These are phyloP conservation scores for Chlorodrepanis virens DNA, from an alignment of 2,113 vertebrate species.

Conservation along the genomic window DNA sequence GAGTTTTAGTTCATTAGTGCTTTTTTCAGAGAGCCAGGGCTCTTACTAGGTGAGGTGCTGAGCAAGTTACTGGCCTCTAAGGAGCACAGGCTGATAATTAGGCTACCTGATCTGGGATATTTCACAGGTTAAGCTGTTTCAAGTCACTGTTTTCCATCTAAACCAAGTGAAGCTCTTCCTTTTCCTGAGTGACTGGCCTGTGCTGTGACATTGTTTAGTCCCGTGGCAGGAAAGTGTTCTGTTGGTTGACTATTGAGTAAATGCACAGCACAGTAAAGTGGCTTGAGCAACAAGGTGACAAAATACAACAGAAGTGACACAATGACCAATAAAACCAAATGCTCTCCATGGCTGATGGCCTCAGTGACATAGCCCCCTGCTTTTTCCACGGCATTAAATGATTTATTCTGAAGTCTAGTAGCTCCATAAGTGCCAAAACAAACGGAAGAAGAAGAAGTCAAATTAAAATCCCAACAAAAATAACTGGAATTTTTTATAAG, in stretches of 20 bases:
- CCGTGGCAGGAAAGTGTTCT: not conserved
- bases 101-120: not conserved
- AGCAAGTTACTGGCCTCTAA: not conserved
- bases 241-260: not conserved
- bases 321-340: not conserved
- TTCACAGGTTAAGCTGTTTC: not conserved
- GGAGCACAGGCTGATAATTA: not conserved
- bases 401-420: not conserved
- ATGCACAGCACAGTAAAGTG: not conserved
- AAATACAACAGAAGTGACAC: not conserved
- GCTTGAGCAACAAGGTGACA: not conserved
- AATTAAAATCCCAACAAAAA: not conserved
- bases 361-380: not conserved
- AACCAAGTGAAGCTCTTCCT: not conserved
- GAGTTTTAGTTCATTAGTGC: not conserved
- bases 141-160: not conserved
- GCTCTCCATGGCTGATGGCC: not conserved
- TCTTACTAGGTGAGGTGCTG: not conserved
- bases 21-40: not conserved
- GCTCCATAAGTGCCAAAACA: not conserved
- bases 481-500: too few relatives aligned
- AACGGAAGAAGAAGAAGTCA: not conserved
- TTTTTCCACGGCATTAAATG: fast-evolving
- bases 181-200: not conserved
- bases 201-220: not conserved